These are phyloP conservation scores for Gryllus bimaculatus DNA, from an alignment of 1,140 invertebrate genomes.

Conservation along the genomic window DNA sequence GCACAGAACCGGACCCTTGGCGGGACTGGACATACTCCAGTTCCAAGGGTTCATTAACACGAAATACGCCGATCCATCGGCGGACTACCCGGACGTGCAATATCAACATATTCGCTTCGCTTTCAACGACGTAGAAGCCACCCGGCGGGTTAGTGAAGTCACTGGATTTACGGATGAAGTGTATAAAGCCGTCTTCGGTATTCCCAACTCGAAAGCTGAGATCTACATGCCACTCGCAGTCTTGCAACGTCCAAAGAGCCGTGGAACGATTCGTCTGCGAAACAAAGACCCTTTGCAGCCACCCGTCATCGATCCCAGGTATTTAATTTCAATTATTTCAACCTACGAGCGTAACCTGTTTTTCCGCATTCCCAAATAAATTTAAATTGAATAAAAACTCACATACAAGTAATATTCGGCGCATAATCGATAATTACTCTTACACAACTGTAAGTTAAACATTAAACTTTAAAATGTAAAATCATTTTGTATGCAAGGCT, in stretches of 20 bases:
- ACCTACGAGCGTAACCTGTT: too few relatives aligned
- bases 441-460: too few relatives aligned
- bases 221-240: constrained; percentile 26
- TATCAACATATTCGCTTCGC: constrained; percentile 21
- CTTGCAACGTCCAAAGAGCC: constrained; percentile 34
- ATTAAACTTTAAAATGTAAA: too few relatives aligned
- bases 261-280: constrained; percentile 47
- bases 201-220: constrained; percentile 20
- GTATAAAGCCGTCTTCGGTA: constrained; percentile 18
- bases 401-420: too few relatives aligned
- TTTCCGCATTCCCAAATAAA: too few relatives aligned
- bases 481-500: too few relatives aligned
- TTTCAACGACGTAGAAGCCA: background rate
- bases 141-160: background rate
- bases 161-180: constrained; percentile 22
- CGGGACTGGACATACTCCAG: constrained; percentile 9
- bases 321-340: background rate
- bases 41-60: constrained; percentile 21
- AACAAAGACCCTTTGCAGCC: constrained; percentile 65
- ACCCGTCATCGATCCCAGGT: constrained; percentile 74
- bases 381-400: too few relatives aligned
- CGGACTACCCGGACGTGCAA: constrained; percentile 22
- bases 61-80: constrained; percentile 9
- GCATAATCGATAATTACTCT: too few relatives aligned
- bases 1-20: constrained; percentile 25